These are phyloP conservation scores for Pelusios castaneus DNA, from an alignment of 2,113 vertebrate genomes.

Conservation along the genomic window DNA sequence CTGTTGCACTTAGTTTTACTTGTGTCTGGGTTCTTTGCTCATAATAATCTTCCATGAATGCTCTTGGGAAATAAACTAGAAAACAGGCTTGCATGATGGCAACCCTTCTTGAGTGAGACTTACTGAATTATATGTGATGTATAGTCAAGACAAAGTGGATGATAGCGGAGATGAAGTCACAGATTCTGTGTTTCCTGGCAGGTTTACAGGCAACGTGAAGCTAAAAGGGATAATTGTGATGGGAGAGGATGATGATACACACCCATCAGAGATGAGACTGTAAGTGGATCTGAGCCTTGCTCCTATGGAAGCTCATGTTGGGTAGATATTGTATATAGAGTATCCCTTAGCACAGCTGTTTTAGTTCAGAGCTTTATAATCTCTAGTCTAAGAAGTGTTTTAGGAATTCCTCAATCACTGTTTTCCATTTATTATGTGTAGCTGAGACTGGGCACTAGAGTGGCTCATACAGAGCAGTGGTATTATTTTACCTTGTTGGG, in stretches of 20 bases:
- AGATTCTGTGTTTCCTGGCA: conserved; percentile 60
- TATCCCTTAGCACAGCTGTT: neutral
- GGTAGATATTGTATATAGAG: neutral
- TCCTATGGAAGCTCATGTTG: neutral
- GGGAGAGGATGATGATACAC: conserved; percentile 88
- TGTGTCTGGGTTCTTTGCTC: neutral
- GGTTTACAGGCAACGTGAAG: conserved; percentile 95
- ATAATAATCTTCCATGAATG: accelerated
- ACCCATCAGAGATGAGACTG: conserved; percentile 94
- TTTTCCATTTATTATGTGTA: neutral
- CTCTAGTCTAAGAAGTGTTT: neutral
- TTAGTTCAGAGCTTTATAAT: neutral
- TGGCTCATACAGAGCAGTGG: neutral
- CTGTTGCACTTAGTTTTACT: neutral
- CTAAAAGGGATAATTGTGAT: conserved; percentile 92
- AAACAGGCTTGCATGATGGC: accelerated
- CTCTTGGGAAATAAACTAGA: accelerated
- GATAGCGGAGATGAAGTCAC: neutral
- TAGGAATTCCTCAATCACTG: neutral
- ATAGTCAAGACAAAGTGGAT: accelerated
- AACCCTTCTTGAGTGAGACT: neutral
- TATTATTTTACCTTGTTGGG: neutral
- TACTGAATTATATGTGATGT: neutral
- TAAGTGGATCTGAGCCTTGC: conserved; percentile 72
- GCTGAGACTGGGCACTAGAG: neutral